Base-by-base conservation (phyloP, 1,140 invertebrate species). In the Nomia melanderi region DNA sequence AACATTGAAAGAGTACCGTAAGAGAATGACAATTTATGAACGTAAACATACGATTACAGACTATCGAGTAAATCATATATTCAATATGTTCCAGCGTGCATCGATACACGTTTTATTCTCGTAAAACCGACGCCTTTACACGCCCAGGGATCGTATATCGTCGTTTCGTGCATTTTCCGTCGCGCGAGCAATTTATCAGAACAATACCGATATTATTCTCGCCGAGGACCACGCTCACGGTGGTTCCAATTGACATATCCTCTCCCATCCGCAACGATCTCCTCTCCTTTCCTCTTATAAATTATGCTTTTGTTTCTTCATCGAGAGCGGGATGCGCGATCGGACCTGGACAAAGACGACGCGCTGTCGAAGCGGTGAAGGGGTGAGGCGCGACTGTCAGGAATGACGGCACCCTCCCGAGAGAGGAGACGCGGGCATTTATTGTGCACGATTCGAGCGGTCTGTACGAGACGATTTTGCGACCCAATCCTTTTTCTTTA, bases 391-490 rank as follows among this genome's bases (percentile, higher is more conserved):
- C 67, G 69, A 83, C 73, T 83, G 82, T 83, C 73, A 71, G 27
- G 69, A 80, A 69, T 80, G 82, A 84, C 69, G 81, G 73, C 82
- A 77, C 78, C 82, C 82, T 84, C 81, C 78, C 36, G 82, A 25
- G 82, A 66, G 62, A 77, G 31, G 60, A 77, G 81, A 83, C 81
- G 81, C 72, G 82, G 59, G 63, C 78, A 84, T 84, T 84, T 80
- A 74, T 84, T 81, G 82, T 83, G 56, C 73, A 39, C 27, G 60
- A 79, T 79, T 83, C 59, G 71, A 82, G 29, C 41, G 54, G 8
- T 25, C 65, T 33, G 39, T 47, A 25, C 63, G 73, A n/a, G 44
- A 31, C 72, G 66, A 64, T 78, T 57, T 76, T 67, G 31, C 81
- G 67, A 83, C 54, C 76, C 60, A 20, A n/a, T 25, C 44, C 59